Evolutionary conservation across 2,113 vertebrate species (phyloP), one percentile per base, ranked within the genome.

Genomic region (Peromyscus maniculatus): DNA sequence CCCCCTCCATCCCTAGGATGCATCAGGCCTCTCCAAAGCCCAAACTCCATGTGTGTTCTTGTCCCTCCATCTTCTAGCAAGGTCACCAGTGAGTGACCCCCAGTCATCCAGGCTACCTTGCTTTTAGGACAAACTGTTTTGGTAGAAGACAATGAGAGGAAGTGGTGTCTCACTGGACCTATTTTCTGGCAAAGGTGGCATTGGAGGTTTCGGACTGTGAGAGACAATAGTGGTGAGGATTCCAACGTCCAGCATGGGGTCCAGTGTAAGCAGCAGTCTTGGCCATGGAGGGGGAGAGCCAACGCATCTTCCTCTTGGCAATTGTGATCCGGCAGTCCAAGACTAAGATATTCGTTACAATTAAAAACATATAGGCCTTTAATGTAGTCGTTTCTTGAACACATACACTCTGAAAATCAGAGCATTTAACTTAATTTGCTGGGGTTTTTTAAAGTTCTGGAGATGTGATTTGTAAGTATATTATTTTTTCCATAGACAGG

Each of bases 131-230:
- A 97, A 84, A 79, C 26, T 67, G 57, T 84, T 96, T 87, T 12
- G 79, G 87, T 78, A 93, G 62, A 87, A 71, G 91, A 94, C 95
- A 91, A 95, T 86, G 64, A 95, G 67, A 83, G 90, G 95, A 97
- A 91, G 71, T 71, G 52, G 88, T 57, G 64, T 52, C 36, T 97
- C 94, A 67, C 43, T 67, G 88, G 80, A 75, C 52, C 87, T 22
- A 10, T 49, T 84, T 93, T 96, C 91, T 96, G 66, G 75, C 43
- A 80, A 91, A 88, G 66, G 88, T 66, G 69, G 79, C 90, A 74
- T 36, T 59, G 26, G 91, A 55, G 75, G 33, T 62, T 69, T 87
- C 43, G 93, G 83, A 69, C 36, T 89, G 64, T n/a, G 59, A 31
- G 62, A 26, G 33, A 89, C 66, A 67, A 67, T 67, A 67, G 66